Conservation (phyloP, 2,113 vertebrate species). For the Falco punctatus region DNA sequence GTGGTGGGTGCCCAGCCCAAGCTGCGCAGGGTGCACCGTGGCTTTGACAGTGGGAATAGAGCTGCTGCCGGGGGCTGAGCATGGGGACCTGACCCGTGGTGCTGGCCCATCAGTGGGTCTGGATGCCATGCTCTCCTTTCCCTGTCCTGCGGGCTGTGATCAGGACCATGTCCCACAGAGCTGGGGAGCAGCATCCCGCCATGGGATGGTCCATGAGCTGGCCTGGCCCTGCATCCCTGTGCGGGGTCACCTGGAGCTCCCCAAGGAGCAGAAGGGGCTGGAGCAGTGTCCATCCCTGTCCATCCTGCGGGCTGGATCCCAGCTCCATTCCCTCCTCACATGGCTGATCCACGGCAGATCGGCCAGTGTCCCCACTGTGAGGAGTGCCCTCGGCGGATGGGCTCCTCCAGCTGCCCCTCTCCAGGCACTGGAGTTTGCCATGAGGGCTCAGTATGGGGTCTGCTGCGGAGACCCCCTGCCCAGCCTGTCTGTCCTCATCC, state of each 20-base stretch:
- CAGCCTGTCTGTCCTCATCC: neutral
- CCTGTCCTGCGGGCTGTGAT: neutral
- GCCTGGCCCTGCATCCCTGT: rapidly evolving
- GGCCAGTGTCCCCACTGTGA: rapidly evolving
- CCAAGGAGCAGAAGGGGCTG: neutral
- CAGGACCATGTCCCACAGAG: neutral
- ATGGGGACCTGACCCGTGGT: neutral
- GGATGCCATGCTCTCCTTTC: neutral
- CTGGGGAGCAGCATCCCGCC: neutral
- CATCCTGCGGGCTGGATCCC: rapidly evolving
- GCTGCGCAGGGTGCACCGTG: rapidly evolving
- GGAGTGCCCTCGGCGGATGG: rapidly evolving
- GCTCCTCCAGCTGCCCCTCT: neutral
- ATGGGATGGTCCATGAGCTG: rapidly evolving
- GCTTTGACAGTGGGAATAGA: neutral
- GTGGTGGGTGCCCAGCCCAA: neutral
- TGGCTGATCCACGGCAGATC: neutral
- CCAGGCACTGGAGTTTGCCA: neutral
- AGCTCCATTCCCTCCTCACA: neutral
- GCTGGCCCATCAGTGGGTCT: rapidly evolving
- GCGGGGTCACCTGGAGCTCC: rapidly evolving
- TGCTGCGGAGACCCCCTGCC: neutral
- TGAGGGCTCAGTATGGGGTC: neutral
- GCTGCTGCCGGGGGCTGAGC: neutral
- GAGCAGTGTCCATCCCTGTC: neutral